Evolutionary conservation across 2,113 vertebrate species (phyloP), one percentile per base, ranked within the genome.

Genomic region (Hyaena hyaena): DNA sequence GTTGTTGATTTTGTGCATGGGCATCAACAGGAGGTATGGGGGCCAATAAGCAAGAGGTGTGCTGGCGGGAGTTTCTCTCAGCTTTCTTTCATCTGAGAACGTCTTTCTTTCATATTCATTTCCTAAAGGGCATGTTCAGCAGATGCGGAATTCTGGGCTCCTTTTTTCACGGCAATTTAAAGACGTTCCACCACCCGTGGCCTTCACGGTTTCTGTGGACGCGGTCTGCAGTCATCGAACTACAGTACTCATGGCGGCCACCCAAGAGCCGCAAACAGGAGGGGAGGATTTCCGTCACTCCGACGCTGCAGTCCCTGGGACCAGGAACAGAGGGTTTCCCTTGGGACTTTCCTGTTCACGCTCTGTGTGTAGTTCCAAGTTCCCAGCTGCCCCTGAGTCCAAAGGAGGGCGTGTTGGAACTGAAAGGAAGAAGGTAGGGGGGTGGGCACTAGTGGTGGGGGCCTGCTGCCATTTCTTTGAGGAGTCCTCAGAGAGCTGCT

Each of bases 341-440:
- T 33, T 58, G 35, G 10, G 50, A 23, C n/a, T 1, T 28, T 48
- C 7, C 39, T 24, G 10, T 6, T 76, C 35, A 11, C 2, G 1
- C 21, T 23, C 0, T 0, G 3, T 1, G 0, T 50, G 31, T 3
- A 14, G 23, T 2, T 86, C 33, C 9, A 24, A 5, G 7, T 23
- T 48, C 24, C 33, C n/a, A 8, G 35, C 26, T 63, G 84, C 65
- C 63, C 55, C 43, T 5, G 69, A 39, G 45, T n/a, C 9, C 63
- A 48, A 43, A 15, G 33, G 50, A 63, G 48, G 11, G 31, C 10
- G 12, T 2, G 17, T 16, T 6, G 11, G 84, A 63, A 82, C 43
- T 2, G 33, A 15, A 7, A 43, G 74, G 58, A 19, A 19, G 23
- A 19, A 39, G 23, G 21, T 53, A 35, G 28, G 10, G 10, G 1